Evolutionary conservation across 2,797 vertebrate genomes (phyloP), one percentile per base, ranked within the genome.

Genomic region (Myripristis murdjan): DNA sequence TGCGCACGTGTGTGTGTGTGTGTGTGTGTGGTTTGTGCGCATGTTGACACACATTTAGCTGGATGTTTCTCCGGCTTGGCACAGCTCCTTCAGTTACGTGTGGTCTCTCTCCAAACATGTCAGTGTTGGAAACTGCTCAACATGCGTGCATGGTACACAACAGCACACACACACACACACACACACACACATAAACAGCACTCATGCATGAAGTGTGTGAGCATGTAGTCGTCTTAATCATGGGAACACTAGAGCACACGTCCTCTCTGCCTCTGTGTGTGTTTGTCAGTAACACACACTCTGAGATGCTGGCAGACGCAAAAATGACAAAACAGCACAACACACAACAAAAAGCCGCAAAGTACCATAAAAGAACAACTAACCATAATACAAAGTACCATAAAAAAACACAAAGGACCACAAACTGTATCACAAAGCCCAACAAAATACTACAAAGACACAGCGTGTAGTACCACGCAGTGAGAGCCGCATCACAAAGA

Each of bases 71-170:
- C 87, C 79, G 82, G 48, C 76, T 81, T 90, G 83, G 89, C 76
- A 53, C 9, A 1, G 49, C 67, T 83, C 81, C 79, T 86, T 62
- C 63, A 51, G 74, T 72, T 72, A 88, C 70, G 89, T 90, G 88
- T 90, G 89, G 90, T 84, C 91, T 82, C 35, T 84, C 67, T 69
- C 80, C 86, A 90, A 92, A 91, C 85, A 88, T 77, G 84, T 86
- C 86, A 79, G 69, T 22, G 55, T 28, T 79, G 77, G 81, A 80
- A 83, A 73, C 23, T 23, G 5, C 37, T 63, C 35, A 15, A 74
- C 81, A 73, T 44, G 49, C 65, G 51, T 67, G 66, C 55, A 56
- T 15, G 11, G 59, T 54, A 68, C 73, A 63, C 48, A 7, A 10
- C 12, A 15, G 53, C 51, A 23, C 51, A 47, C 6, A 47, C 18